Evolutionary conservation across 2,113 vertebrate species (phyloP).

Genomic region (Raja brachyura): DNA sequence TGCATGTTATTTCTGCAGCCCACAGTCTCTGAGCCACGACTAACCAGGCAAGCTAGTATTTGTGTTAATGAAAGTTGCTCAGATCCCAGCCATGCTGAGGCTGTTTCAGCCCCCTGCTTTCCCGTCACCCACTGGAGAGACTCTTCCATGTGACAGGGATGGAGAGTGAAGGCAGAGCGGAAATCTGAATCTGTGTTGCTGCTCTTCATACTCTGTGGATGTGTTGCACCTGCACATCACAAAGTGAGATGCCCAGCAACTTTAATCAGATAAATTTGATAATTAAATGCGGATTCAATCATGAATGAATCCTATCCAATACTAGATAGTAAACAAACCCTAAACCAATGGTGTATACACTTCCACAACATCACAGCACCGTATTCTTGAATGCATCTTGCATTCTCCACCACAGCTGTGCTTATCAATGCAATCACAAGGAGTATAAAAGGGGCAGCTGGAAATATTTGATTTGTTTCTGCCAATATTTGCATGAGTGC

Average conservation of each 20-base stretch:
- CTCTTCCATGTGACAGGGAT: no score
- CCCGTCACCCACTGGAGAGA: background rate
- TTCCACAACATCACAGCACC: background rate
- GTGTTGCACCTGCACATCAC: no score
- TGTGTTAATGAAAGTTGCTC: background rate
- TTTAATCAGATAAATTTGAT: background rate
- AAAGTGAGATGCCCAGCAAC: background rate
- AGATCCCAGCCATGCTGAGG: background rate
- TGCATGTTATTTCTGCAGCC: background rate
- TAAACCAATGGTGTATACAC: background rate
- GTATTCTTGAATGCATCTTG: background rate
- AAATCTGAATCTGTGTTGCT: background rate
- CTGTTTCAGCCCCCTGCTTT: background rate
- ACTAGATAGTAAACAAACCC: background rate
- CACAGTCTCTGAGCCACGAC: background rate
- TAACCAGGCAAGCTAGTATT: background rate
- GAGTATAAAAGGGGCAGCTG: background rate
- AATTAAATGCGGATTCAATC: background rate
- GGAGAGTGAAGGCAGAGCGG: background rate
- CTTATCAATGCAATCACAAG: background rate
- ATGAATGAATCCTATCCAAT: background rate
- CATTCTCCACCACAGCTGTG: background rate
- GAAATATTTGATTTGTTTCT: slow-evolving; percentile 9
- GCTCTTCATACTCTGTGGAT: background rate
- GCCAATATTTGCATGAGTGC: background rate